Evolutionary conservation across 2,113 vertebrate genomes (phyloP), one percentile per base, ranked within the genome.

Genomic region (Poicephalus meyeri): DNA sequence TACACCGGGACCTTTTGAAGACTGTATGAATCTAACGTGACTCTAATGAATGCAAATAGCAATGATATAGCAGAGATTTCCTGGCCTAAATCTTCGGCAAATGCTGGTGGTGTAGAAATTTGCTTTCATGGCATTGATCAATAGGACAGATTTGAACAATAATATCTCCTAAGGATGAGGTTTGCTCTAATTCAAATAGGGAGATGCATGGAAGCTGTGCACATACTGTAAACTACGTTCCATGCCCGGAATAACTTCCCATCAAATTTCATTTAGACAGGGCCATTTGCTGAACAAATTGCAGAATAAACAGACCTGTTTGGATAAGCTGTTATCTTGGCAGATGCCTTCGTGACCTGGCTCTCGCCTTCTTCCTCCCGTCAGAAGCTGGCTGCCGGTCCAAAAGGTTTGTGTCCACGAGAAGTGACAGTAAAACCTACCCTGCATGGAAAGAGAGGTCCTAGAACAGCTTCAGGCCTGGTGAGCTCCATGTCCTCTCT

Each of bases 231-330:
- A 35, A 8, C 56, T 46, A 21, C 16, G 29, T 23, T 69, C 44
- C 26, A 1, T 29, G 60, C 24, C 73, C 0, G 1, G 56, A 21
- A 80, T 35, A 60, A 11, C 46, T 86, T 83, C 91, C 86, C 89
- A 83, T 61, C 91, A 10, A 18, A 65, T 60, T 56, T 23, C 87
- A 33, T 18, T 46, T 2, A 5, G 77, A 35, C 91, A 37, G 64
- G 42, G n/a, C 84, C 70, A 95, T 95, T 91, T n/a, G 4, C 6
- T 7, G 64, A 56, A 53, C 28, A 55, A 92, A 95, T 6, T 53
- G 89, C 95, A 92, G 77, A 41, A 86, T 55, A 94, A 89, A 86
- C 61, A 78, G 87, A 74, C 37, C 23, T 94, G 69, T 74, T 86
- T 71, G 87, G 74, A 78, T 80, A 70, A 93, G 52, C n/a, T 29